Base-by-base conservation (phyloP, 2,888 invertebrate genomes). In the Pollenia griseotomentosa region DNA sequence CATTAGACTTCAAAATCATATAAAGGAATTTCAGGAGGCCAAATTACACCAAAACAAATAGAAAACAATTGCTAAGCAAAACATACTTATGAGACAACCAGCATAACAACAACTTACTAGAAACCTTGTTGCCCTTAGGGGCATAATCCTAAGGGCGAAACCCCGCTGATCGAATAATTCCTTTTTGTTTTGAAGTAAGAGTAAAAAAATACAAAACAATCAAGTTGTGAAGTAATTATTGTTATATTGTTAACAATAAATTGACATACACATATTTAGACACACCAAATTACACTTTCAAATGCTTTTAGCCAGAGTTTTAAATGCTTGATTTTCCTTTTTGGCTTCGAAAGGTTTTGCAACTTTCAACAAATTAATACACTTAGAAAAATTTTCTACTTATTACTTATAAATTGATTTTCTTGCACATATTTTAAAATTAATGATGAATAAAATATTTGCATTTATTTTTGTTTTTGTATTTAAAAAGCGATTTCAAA, bases 121-220 rank as follows among this genome's bases (percentile, higher is more conserved):
- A 42, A 74, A 57, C 68, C 42, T 63, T 73, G 10, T 14, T 14
- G 42, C 71, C 77, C 71, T 57, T 66, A 46, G 46, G 51, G 68
- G 70, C 57, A 84, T 83, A 90, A 90, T 89, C 88, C 87, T 88
- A 88, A 89, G 91, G 92, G 92, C 92, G 92, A 91, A 90, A 90
- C 92, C 92, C 92, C 92, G 91, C 92, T 92, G 91, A 92, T 92
- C 91, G 90, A 92, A 92, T 92, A 92, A 92, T 91, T 91, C 88
- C 84, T 85, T 48, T 80, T 46, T 84, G 66, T 79, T 53, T 63
- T 40, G 80, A 85, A 59, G 68, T 6, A 33, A 89, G 89, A 90
- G 74, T 89, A 88, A 89, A 90, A 90, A 90, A 91, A 84, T 84
- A 79, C 74, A 84, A 85, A 79, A 74, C 79, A 85, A 80, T 80